A percentile compares a stretch with the other conserved stretches of the same genome.
Evolutionary conservation across 2,113 vertebrate genomes (phyloP).

Genomic region (Spilogale gracilis): DNA sequence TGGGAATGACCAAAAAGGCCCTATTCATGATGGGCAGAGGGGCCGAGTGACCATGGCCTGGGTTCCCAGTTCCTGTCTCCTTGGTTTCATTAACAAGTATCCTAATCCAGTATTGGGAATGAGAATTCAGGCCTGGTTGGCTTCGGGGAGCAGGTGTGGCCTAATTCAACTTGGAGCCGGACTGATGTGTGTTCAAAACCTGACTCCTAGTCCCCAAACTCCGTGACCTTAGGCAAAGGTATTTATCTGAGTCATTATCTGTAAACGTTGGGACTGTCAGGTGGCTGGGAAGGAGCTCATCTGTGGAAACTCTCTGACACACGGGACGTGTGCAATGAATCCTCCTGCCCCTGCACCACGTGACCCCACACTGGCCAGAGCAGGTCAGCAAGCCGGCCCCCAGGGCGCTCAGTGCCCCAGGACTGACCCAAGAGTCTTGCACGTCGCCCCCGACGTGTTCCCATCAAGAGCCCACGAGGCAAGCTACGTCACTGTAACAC

Average conservation of each 20-base stretch:
- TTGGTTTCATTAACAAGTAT: not conserved
- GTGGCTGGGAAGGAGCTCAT: not conserved
- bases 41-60: not conserved
- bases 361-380: not conserved
- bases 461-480: not conserved
- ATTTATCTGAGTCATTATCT: not conserved
- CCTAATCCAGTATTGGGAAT: not conserved
- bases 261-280: not conserved
- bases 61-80: not conserved
- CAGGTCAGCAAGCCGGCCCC: rapidly evolving
- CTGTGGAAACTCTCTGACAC: not conserved
- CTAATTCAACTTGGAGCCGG: not conserved
- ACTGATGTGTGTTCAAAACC: not conserved
- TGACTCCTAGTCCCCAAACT: not conserved
- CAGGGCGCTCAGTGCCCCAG: rapidly evolving
- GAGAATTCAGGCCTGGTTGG: too few relatives aligned
- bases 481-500: not conserved
- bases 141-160: not conserved
- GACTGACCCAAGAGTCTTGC: too few relatives aligned
- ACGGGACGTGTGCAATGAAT: not conserved
- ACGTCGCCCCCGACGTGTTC: not conserved
- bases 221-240: not conserved
- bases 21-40: rapidly evolving
- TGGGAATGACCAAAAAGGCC: not conserved
- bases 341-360: too few relatives aligned